phyloP scores from a whole-genome alignment of 2,797 vertebrate species.

The Ciconia nigra region DNA sequence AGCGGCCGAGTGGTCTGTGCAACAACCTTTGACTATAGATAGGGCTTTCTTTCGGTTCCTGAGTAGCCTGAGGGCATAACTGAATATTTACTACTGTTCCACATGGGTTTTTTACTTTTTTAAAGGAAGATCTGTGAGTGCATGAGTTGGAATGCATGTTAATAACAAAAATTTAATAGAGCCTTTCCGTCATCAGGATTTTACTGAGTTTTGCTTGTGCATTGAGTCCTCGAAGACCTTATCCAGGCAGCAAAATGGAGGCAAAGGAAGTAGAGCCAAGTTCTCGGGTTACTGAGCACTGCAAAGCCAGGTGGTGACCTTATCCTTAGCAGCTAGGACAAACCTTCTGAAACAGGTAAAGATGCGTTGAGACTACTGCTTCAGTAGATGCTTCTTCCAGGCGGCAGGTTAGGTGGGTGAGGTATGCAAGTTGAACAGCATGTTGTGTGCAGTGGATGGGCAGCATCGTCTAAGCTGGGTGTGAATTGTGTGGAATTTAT shows the following conservation, averaged over 20 bases:
- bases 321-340: not conserved
- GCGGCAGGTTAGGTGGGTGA: not conserved
- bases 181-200: not conserved
- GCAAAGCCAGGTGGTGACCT: not conserved
- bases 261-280: not conserved
- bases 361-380: not conserved
- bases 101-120: not conserved
- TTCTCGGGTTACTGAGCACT: not conserved
- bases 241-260: not conserved
- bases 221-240: not conserved
- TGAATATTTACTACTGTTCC: not conserved
- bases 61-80: not conserved
- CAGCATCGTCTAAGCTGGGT: not conserved
- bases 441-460: not conserved
- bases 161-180: not conserved
- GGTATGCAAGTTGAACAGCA: fast-evolving
- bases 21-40: not conserved
- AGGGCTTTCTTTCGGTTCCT: not conserved
- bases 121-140: not conserved
- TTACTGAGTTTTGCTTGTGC: not conserved
- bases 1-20: not conserved
- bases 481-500: constrained; percentile 4
- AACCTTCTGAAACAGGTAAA: not conserved
- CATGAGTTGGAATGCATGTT: not conserved
- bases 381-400: not conserved